Conservation (phyloP, 2,797 vertebrate species). For the Eptatretus atami region DNA sequence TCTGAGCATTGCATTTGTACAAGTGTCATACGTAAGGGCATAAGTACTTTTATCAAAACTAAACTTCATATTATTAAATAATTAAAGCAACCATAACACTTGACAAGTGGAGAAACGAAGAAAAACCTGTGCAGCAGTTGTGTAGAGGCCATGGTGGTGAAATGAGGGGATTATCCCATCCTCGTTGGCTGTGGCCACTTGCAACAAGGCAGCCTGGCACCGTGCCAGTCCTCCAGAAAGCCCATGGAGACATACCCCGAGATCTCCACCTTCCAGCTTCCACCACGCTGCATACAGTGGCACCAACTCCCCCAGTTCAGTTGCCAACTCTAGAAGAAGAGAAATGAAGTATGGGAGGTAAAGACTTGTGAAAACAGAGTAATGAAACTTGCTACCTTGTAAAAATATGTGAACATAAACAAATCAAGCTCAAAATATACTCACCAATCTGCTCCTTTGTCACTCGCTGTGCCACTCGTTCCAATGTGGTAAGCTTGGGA, state of each 20-base stretch:
- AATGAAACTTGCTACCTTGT: no score
- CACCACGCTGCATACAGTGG: conserved; percentile 66
- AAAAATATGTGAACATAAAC: conserved; percentile 8
- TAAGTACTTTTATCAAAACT: no score
- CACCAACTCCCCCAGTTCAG: conserved; percentile 59
- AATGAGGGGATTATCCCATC: conserved; percentile 76
- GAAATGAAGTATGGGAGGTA: no score
- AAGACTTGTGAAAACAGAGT: no score
- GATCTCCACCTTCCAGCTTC: conserved; percentile 26
- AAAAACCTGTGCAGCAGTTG: conserved; percentile 72
- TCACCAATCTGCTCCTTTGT: conserved; percentile 82
- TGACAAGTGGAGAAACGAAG: no score
- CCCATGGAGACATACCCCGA: conserved; percentile 44
- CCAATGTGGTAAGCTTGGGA: conserved; percentile 76
- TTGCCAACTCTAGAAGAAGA: conserved; percentile 35
- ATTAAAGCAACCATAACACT: no score
- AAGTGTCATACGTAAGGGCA: no score
- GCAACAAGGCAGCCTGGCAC: conserved; percentile 45
- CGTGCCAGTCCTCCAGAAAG: conserved; percentile 38
- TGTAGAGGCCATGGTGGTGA: conserved; percentile 60
- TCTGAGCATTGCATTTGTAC: no score
- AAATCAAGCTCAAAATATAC: conserved; percentile 8
- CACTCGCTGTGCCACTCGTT: conserved; percentile 81
- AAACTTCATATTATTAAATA: no score
- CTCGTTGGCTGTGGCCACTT: conserved; percentile 51